Evolutionary conservation across 64 coral and sea anemone species (phyloP), one percentile per base, ranked within the genome.

Genomic region (Platygyra sinensis): DNA sequence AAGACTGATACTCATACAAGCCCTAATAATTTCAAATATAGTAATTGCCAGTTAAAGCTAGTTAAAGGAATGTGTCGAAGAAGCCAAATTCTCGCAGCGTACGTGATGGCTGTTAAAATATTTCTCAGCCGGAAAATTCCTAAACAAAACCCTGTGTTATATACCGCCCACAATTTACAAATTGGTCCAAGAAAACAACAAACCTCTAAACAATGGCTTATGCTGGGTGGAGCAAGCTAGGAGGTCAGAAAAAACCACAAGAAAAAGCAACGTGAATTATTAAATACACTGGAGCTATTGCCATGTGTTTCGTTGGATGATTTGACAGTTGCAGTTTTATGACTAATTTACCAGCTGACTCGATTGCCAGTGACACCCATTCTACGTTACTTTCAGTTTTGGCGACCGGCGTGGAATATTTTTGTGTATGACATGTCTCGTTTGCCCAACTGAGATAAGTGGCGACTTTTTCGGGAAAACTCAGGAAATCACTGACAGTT

Each of bases 211-310:
- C 81, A 85, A 85, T 50, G 24, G 63, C 24, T n/a, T n/a, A 46
- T 29, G 25, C 14, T 49, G 38, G 32, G 24, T 27, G 81, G 39
- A 64, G 62, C 81, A 71, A 71, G 63, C 81, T 71, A 28, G 62
- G 81, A 71, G 81, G 81, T 71, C 62, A 51, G 18, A 51, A 8
- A 51, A 85, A 85, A 85, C 81, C 81, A 85, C 60, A 85, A 32
- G 38, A 83, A 27, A n/a, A 85, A 71, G 63, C 49, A 71, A 71
- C 38, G 42, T 36, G 24, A 69, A 72, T 69, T 17, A 16, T 46
- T 46, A 46, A 46, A 46, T 46, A 46, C 7, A 62, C 30, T 80
- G 36, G 29, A 63, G 15, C 65, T 36, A 65, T 62, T 80, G 61
- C 54, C 28, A 32, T 8, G 52, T 61, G 5, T 24, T 9, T 57